Evolutionary conservation across 2,888 invertebrate species (phyloP), one percentile per base, ranked within the genome.

Genomic region (Andrena bicolor): DNA sequence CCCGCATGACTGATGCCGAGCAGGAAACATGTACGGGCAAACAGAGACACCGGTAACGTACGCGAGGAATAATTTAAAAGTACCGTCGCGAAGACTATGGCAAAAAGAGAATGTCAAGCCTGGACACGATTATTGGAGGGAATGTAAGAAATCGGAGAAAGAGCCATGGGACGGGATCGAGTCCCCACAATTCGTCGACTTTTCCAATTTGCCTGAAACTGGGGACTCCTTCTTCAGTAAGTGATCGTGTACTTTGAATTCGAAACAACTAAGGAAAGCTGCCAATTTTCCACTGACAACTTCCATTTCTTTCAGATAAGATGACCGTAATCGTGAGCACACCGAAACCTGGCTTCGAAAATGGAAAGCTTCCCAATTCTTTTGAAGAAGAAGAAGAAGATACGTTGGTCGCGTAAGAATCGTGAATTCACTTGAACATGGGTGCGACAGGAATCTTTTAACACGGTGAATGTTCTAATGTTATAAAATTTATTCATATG

Each of bases 161-260:
- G 26, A 49, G 8, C 2, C 26, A 3, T 82, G 77, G 77, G 73
- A 83, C 4, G 0, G 0, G 1, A 65, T 82, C 3, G 30, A 74
- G 7, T 77, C 77, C 0, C 83, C 77, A 1, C 82, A 82, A 20
- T 83, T 82, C 8, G 51, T 82, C 16, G 69, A 74, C 28, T 82
- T 78, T 28, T 16, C n/a, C 7, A 26, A 70, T 58, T 5, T 41
- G 4, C 61, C 66, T 0, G 26, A 56, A 8, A 8, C 8, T 1
- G 53, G 30, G 8, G 73, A 82, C 28, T 69, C 64, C 8, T 83
- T 63, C 41, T 82, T 83, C 28, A 51, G 83, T 83, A 73, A 53
- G 65, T 20, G 41, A 16, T 13, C 35, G 3, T 41, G 23, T 1
- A 53, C 49, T n/a, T 8, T n/a, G 2, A 41, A 41, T 41, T 41